These are phyloP conservation scores for Allolobophora icterica DNA, from an alignment of 2,888 invertebrate species.

Conservation along the genomic window DNA sequence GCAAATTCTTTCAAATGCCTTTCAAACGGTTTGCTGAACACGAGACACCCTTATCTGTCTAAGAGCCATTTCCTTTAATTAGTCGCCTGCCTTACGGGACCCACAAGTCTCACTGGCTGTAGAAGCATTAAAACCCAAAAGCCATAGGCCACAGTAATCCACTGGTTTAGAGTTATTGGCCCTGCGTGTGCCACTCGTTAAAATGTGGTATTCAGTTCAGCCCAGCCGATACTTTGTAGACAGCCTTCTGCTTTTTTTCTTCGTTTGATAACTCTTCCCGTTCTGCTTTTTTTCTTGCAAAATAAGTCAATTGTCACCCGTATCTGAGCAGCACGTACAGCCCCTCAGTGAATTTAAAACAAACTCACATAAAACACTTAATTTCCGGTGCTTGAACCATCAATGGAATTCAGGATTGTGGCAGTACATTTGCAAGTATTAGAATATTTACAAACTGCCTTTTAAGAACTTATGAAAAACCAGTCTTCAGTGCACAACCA, in stretches of 20 bases:
- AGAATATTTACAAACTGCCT: not conserved
- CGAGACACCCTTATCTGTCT: conserved; percentile 11
- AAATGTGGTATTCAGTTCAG: not conserved
- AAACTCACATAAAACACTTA: not conserved
- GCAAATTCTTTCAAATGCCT: conserved; percentile 3
- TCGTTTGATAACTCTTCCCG: not conserved
- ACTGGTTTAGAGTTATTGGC: not conserved
- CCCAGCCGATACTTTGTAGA: not conserved
- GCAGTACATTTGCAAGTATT: not conserved
- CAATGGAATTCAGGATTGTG: not conserved
- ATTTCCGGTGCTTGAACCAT: not conserved
- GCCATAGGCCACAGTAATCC: conserved; percentile 8
- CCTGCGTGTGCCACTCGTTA: not conserved
- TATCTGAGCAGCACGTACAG: not conserved
- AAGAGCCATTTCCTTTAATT: conserved; percentile 1
- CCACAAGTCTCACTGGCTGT: not conserved
- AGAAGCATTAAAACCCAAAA: not conserved
- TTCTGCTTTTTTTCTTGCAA: not conserved
- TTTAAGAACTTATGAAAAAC: no score
- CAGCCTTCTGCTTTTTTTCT: not conserved
- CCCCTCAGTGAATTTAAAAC: not conserved
- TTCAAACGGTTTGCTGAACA: not conserved
- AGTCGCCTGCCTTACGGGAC: not conserved
- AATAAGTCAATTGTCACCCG: not conserved
- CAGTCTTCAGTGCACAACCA: not conserved